These are phyloP conservation scores for Arrhopalites spinosus DNA, from an alignment of 2,888 invertebrate species.

Conservation along the genomic window DNA sequence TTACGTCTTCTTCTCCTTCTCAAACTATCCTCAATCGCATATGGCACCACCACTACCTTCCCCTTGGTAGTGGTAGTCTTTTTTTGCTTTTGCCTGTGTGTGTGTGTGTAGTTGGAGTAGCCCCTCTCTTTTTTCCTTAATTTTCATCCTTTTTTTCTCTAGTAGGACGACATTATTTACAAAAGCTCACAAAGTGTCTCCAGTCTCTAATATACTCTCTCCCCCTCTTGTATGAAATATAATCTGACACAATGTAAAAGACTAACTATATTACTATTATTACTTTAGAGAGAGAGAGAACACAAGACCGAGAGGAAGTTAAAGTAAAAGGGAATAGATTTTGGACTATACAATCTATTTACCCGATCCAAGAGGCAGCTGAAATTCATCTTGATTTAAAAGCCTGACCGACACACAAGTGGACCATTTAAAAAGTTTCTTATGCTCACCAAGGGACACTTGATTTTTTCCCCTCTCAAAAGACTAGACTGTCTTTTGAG, in stretches of 20 bases:
- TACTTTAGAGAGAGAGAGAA: not conserved
- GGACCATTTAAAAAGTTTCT: not conserved
- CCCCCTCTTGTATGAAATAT: conserved; percentile 8
- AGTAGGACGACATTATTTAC: conserved; percentile 1
- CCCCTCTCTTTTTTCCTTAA: conserved; percentile 18
- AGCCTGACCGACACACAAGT: not conserved
- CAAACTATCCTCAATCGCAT: not conserved
- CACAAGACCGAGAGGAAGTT: not conserved
- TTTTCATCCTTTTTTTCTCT: conserved; percentile 2
- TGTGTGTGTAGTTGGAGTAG: not conserved
- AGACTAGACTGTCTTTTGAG: no score
- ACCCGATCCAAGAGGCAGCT: not conserved
- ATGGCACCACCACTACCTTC: conserved; percentile 13
- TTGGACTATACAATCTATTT: not conserved
- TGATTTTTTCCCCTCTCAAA: not conserved
- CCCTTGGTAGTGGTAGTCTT: not conserved
- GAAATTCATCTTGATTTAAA: conserved; percentile 14
- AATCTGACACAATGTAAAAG: conserved; percentile 13
- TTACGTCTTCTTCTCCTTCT: conserved; percentile 5
- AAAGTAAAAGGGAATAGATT: not conserved
- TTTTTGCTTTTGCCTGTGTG: not conserved
- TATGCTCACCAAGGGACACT: not conserved
- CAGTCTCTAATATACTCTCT: conserved; percentile 8
- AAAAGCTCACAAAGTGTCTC: conserved; percentile 17
- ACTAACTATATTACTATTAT: no score